A percentile compares a stretch with the other conserved stretches of the same genome.
Conservation (phyloP, 2,888 invertebrate species). For the Andrena bicolor region DNA sequence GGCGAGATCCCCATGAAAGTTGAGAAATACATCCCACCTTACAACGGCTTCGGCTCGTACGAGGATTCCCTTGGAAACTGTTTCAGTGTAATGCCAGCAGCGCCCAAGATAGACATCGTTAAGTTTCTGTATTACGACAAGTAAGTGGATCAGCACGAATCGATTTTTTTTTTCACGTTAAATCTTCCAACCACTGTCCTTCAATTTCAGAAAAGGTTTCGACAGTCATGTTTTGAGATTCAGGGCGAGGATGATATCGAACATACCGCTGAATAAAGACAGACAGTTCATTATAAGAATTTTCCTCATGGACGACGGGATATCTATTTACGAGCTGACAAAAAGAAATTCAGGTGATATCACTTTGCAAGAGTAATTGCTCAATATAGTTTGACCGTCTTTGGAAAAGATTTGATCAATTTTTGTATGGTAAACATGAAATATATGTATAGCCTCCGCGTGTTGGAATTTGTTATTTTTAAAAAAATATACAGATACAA, state of each 20-base stretch:
- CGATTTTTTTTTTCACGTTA: too few relatives aligned
- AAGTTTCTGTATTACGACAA: constrained; percentile 93
- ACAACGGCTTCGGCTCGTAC: constrained; percentile 96
- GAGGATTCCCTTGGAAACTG: constrained; percentile 96
- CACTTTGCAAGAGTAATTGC: background rate
- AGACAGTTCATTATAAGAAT: constrained; percentile 93
- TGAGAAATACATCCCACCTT: constrained; percentile 88
- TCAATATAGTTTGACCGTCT: too few relatives aligned
- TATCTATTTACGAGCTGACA: constrained; percentile 92
- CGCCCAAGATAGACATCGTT: constrained; percentile 91
- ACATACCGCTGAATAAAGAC: constrained; percentile 88
- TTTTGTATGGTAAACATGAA: too few relatives aligned
- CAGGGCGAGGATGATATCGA: constrained; percentile 91
- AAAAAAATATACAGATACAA: too few relatives aligned
- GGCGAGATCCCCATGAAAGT: constrained; percentile 44
- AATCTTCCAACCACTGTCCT: too few relatives aligned
- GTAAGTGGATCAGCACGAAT: constrained; percentile 79
- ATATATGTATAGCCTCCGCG: too few relatives aligned
- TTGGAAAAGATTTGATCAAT: too few relatives aligned
- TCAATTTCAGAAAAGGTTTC: constrained; percentile 87
- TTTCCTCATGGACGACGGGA: constrained; percentile 93
- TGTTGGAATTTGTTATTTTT: too few relatives aligned
- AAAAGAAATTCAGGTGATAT: constrained; percentile 89
- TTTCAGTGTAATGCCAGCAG: constrained; percentile 91
- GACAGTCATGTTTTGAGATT: constrained; percentile 93